Evolutionary conservation across 30 jellyfish, hydroid and myxozoan species (phyloP).

Genomic region (Catostylus mosaicus): DNA sequence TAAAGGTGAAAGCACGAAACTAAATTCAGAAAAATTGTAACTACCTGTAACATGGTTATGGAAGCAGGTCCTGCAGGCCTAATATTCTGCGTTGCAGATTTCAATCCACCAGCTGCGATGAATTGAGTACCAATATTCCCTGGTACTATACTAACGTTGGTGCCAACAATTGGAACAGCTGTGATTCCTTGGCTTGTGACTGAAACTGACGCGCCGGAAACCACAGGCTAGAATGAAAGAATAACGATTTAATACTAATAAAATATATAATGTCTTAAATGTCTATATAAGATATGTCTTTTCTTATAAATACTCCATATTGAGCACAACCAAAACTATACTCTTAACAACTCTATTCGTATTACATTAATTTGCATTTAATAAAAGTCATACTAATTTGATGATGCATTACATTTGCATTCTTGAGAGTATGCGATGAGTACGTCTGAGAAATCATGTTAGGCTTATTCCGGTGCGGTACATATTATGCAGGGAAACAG

Average conservation of each 20-base stretch:
- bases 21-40: neutral
- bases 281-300: no score
- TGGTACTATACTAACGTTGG: conserved; percentile 92
- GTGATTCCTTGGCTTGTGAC: conserved; percentile 87
- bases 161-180: conserved; percentile 98
- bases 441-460: no score
- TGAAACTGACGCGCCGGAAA: conserved; percentile 76
- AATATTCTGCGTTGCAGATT: conserved; percentile 80
- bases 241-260: neutral
- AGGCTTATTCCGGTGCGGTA: no score
- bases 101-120: conserved; percentile 68
- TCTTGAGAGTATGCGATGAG: no score
- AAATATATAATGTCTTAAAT: no score
- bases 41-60: conserved; percentile 95
- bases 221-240: conserved; percentile 67
- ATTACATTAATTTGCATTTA: no score
- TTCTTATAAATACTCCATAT: no score
- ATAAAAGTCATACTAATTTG: no score
- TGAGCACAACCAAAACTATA: no score
- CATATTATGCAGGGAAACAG: no score
- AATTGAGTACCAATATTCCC: conserved; percentile 93
- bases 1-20: neutral
- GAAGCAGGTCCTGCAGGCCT: conserved; percentile 95
- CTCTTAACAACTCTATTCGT: no score
- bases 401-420: no score